Conservation (phyloP, 2,113 vertebrate genomes). For the Amazona vittata region DNA sequence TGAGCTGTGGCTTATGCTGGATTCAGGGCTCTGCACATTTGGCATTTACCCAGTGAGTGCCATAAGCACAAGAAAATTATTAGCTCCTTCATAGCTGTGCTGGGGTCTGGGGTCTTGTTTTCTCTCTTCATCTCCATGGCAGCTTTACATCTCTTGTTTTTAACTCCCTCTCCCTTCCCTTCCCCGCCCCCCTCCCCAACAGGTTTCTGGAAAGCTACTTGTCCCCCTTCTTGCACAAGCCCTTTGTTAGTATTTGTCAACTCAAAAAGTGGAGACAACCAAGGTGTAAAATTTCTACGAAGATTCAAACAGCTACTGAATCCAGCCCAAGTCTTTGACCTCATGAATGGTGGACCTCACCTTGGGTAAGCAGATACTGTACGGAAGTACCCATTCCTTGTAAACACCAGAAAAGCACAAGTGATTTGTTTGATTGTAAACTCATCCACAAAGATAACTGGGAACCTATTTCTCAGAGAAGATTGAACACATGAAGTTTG, state of each 20-base stretch:
- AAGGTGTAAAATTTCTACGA: conserved; percentile 94
- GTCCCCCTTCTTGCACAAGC: conserved; percentile 93
- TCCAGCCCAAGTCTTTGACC: conserved; percentile 96
- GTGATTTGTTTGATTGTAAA: background rate
- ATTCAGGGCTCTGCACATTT: background rate
- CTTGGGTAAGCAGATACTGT: conserved; percentile 83
- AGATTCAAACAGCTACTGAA: conserved; percentile 97
- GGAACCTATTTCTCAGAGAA: background rate
- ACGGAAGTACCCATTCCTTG: background rate
- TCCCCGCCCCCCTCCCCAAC: background rate
- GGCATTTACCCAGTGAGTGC: background rate
- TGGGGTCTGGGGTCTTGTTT: background rate
- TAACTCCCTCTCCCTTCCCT: background rate
- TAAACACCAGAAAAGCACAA: background rate
- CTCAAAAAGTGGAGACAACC: conserved; percentile 97
- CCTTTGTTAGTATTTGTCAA: conserved; percentile 96
- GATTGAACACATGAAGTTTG: background rate
- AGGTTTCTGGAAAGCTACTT: conserved; percentile 98
- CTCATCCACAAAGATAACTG: background rate
- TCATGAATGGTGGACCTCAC: conserved; percentile 98
- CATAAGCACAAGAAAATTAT: background rate
- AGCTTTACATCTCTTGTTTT: background rate
- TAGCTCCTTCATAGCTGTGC: background rate
- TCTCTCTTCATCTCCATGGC: background rate
- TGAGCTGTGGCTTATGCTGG: background rate